Percentiles rank a stretch among this genome's conserved stretches.
These are phyloP conservation scores for Scomberomorus guttatus DNA, from an alignment of 2,797 vertebrate genomes.

Conservation along the genomic window DNA sequence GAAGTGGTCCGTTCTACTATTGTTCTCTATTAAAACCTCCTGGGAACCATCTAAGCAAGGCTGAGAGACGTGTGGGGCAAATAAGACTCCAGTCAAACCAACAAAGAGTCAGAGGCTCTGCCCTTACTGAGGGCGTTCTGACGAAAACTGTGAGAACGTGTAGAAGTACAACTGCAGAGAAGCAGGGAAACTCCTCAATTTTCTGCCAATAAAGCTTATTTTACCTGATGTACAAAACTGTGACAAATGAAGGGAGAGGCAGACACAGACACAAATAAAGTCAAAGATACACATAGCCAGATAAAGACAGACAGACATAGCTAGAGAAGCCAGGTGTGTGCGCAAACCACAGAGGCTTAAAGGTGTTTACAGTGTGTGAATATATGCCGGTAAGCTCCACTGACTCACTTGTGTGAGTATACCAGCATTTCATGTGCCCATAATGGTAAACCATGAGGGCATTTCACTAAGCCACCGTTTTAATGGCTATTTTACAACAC, in stretches of 20 bases:
- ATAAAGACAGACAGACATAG: slow-evolving; percentile 52
- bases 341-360: slow-evolving; percentile 64
- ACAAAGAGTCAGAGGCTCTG: slow-evolving; percentile 43
- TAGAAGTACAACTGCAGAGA: slow-evolving; percentile 21
- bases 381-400: slow-evolving; percentile 73
- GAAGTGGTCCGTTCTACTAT: slow-evolving; percentile 67
- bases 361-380: slow-evolving; percentile 78
- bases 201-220: background rate
- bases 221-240: slow-evolving; percentile 18
- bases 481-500: slow-evolving; percentile 72
- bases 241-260: slow-evolving; percentile 7
- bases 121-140: slow-evolving; percentile 29
- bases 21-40: slow-evolving; percentile 80
- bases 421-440: slow-evolving; percentile 69
- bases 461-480: slow-evolving; percentile 73
- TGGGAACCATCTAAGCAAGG: slow-evolving; percentile 65
- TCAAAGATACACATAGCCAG: background rate
- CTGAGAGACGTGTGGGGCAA: slow-evolving; percentile 47
- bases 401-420: slow-evolving; percentile 76
- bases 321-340: slow-evolving; percentile 71
- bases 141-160: slow-evolving; percentile 26
- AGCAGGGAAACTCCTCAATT: slow-evolving; percentile 6
- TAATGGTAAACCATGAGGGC: slow-evolving; percentile 76
- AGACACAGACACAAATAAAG: slow-evolving; percentile 1
- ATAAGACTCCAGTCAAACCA: slow-evolving; percentile 63